phyloP scores from a whole-genome alignment of 2,797 vertebrate genomes.

The Urophycis tenuis region DNA sequence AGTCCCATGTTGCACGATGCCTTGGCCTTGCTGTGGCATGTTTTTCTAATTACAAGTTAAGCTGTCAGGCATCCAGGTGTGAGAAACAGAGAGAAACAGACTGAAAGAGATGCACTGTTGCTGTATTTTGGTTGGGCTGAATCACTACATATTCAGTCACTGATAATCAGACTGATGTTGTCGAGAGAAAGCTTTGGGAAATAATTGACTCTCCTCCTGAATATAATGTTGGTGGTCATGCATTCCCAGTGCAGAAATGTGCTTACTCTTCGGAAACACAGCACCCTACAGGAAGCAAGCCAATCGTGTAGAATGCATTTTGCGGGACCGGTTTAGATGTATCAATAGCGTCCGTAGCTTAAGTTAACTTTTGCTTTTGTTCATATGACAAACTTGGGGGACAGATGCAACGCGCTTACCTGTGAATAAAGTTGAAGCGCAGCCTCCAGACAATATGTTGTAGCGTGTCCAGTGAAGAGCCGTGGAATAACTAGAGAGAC shows the following conservation, averaged over 20 bases:
- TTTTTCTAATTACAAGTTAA: neutral
- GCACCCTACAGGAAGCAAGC: neutral
- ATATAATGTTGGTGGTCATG: neutral
- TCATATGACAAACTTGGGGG: neutral
- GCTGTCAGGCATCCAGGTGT: constrained; percentile 1
- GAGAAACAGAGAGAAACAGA: neutral
- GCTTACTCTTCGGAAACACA: neutral
- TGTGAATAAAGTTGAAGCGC: neutral
- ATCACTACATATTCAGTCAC: neutral
- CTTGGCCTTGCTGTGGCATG: neutral
- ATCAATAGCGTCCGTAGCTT: neutral
- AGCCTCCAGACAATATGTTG: neutral
- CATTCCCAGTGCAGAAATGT: neutral
- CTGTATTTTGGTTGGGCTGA: neutral
- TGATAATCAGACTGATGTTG: neutral
- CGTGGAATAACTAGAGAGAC: neutral
- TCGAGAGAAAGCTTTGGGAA: neutral
- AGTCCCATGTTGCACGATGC: neutral
- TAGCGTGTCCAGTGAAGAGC: neutral
- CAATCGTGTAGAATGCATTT: too few species aligned
- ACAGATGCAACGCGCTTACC: neutral
- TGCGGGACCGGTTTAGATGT: neutral
- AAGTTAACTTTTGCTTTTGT: neutral
- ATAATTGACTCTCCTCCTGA: neutral
- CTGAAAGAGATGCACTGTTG: neutral